phyloP scores from a whole-genome alignment of 2,797 vertebrate genomes.

The Anguilla anguilla region DNA sequence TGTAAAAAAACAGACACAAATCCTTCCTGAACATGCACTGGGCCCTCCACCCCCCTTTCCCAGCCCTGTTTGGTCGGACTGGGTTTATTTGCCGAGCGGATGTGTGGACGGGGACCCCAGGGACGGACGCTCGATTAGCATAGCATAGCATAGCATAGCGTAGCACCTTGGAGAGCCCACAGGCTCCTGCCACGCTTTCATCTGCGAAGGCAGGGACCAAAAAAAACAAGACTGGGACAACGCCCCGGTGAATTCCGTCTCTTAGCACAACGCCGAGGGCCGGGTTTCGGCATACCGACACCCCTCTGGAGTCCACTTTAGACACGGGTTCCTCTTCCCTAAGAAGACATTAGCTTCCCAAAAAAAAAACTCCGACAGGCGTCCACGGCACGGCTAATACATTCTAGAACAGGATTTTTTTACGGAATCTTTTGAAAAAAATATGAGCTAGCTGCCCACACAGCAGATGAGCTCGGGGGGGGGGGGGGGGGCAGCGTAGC shows the following conservation, averaged over 20 bases:
- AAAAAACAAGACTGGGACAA: background rate
- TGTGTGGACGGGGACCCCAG: background rate
- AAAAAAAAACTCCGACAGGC: background rate
- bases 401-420: background rate
- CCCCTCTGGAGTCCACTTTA: background rate
- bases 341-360: background rate
- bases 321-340: background rate
- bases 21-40: background rate
- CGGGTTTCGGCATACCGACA: background rate
- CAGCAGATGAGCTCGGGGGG: background rate
- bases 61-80: background rate
- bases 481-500: background rate
- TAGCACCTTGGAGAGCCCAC: background rate
- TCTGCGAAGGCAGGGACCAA: background rate
- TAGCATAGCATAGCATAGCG: background rate
- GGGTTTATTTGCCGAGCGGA: background rate
- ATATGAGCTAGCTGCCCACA: background rate
- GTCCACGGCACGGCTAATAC: background rate
- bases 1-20: background rate
- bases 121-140: background rate
- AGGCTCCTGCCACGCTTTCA: background rate
- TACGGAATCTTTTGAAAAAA: background rate
- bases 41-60: background rate
- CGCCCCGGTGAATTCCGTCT: background rate
- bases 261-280: background rate